Conservation (phyloP, 2,113 vertebrate species). For the Thalassoma bifasciatum region DNA sequence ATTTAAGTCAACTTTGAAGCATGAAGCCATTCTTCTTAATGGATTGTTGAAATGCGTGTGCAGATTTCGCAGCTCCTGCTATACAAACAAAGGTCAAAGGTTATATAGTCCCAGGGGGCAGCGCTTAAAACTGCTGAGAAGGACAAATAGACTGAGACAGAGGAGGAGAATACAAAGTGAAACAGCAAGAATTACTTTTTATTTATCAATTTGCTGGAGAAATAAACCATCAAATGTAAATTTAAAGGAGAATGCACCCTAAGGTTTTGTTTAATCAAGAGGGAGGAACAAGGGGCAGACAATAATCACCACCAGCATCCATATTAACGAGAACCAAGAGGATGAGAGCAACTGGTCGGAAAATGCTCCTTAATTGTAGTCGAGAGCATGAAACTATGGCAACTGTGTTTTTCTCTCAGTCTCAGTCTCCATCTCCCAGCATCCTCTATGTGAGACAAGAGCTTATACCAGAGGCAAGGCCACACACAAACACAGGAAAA, state of each 20-base stretch:
- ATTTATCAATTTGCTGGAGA: neutral
- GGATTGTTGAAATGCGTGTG: neutral
- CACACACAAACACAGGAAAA: slow-evolving; percentile 21
- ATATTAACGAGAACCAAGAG: slow-evolving; percentile 51
- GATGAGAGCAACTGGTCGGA: slow-evolving; percentile 35
- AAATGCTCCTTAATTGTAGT: slow-evolving; percentile 54
- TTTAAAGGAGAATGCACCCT: neutral
- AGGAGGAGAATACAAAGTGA: too few species aligned
- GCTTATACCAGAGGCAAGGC: slow-evolving; percentile 44
- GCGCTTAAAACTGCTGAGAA: slow-evolving; percentile 26
- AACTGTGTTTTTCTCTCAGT: slow-evolving; percentile 62
- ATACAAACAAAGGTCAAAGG: slow-evolving; percentile 49
- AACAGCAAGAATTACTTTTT: neutral
- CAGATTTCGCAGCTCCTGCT: slow-evolving; percentile 6
- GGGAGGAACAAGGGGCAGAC: slow-evolving; percentile 4
- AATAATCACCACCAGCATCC: slow-evolving; percentile 24
- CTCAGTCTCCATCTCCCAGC: slow-evolving; percentile 52
- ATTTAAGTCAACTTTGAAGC: too few species aligned
- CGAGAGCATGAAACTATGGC: slow-evolving; percentile 77
- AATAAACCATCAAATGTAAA: neutral
- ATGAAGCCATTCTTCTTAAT: too few species aligned
- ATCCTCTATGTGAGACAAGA: slow-evolving; percentile 47
- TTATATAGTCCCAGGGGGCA: slow-evolving; percentile 8
- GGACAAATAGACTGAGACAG: slow-evolving; percentile 5
- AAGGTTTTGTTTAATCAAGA: slow-evolving; percentile 4